Percentiles rank a stretch among this genome's conserved stretches.
These are phyloP conservation scores for Poeciliopsis turneri DNA, from an alignment of 2,797 vertebrate genomes.

Conservation along the genomic window DNA sequence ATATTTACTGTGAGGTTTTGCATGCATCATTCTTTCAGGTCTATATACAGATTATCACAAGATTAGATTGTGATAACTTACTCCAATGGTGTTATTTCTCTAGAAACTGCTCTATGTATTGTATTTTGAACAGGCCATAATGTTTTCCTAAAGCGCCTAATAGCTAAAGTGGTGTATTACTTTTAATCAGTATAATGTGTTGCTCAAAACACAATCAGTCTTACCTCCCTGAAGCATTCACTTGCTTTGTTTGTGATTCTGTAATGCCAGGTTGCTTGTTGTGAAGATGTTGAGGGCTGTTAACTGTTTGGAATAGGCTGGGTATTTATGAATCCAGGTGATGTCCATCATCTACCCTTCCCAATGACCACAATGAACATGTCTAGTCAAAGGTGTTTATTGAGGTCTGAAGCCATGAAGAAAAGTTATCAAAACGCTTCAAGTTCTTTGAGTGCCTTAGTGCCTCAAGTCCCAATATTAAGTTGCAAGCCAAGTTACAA, in stretches of 20 bases:
- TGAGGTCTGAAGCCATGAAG: neutral
- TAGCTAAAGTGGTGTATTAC: neutral
- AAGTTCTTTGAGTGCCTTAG: neutral
- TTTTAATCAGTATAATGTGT: neutral
- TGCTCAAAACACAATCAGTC: neutral
- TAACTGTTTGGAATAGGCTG: neutral
- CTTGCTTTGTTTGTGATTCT: neutral
- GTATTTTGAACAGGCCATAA: neutral
- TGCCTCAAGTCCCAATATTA: neutral
- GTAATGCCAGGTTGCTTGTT: neutral
- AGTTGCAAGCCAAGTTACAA: neutral
- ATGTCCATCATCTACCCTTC: neutral
- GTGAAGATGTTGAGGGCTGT: no score
- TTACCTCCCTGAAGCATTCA: neutral
- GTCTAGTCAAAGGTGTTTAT: neutral
- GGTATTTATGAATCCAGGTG: neutral
- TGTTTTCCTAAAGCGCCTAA: neutral
- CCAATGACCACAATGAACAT: neutral
- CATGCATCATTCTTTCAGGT: neutral
- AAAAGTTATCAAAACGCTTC: neutral
- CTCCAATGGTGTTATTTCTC: neutral
- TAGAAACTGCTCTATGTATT: neutral
- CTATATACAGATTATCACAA: neutral
- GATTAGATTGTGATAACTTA: neutral
- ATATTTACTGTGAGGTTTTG: neutral